phyloP scores from a whole-genome alignment of 2,113 vertebrate species.

The Lanius collurio region DNA sequence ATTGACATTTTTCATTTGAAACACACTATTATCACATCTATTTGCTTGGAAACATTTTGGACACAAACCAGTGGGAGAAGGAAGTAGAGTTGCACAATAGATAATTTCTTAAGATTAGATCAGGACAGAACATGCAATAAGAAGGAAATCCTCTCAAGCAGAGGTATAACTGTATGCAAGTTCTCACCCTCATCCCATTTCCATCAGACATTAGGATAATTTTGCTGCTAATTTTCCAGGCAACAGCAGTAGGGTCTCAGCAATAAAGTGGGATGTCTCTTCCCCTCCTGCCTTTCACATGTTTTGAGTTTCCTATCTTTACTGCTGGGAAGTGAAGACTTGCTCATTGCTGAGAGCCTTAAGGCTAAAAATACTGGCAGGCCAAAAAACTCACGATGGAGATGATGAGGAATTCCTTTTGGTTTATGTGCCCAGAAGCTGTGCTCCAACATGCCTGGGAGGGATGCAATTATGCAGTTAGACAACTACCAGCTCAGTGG shows the following conservation, averaged over 20 bases:
- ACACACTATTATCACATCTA: neutral
- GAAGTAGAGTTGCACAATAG: conserved; percentile 16
- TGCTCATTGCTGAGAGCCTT: neutral
- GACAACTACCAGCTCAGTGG: neutral
- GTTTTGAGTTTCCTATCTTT: neutral
- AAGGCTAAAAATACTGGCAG: neutral
- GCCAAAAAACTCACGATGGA: neutral
- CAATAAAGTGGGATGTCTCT: neutral
- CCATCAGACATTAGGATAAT: neutral
- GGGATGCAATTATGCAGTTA: neutral
- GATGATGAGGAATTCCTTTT: neutral
- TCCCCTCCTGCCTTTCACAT: neutral
- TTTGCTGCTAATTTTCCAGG: neutral
- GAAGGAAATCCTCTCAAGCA: conserved; percentile 8
- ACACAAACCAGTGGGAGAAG: neutral
- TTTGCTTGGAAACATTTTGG: neutral
- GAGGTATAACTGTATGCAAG: neutral
- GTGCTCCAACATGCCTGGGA: neutral
- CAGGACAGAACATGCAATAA: neutral
- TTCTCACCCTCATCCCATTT: neutral
- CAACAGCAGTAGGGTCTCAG: neutral
- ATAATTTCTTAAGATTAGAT: neutral
- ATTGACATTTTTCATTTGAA: neutral
- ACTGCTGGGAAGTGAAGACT: neutral
- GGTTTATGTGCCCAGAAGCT: neutral